Percentiles rank a stretch among this genome's conserved stretches.
phyloP scores from a whole-genome alignment of 1,140 invertebrate species.

The Melanaphis sacchari region DNA sequence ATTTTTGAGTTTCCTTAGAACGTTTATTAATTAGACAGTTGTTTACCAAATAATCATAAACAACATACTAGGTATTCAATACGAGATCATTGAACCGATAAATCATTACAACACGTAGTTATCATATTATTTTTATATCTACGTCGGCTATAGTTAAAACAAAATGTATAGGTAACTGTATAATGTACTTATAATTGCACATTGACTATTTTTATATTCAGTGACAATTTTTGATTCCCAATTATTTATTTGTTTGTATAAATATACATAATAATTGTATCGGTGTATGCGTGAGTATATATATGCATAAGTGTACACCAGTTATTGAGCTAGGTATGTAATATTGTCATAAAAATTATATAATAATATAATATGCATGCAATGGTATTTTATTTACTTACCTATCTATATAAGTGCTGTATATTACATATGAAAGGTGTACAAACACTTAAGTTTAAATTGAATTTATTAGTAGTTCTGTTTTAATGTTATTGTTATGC shows the following conservation, averaged over 20 bases:
- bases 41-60: not conserved
- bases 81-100: conserved; percentile 10
- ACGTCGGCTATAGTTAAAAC: not conserved
- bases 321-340: no score
- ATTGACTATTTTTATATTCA: not conserved
- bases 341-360: no score
- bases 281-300: not conserved
- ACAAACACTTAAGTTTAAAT: no score
- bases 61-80: not conserved
- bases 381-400: no score
- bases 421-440: no score
- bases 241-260: not conserved
- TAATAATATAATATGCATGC: no score
- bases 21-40: not conserved
- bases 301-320: no score
- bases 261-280: not conserved
- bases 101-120: conserved; percentile 7
- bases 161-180: not conserved
- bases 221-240: not conserved
- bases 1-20: not conserved
- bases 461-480: no score
- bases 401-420: no score
- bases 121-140: not conserved
- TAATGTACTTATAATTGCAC: not conserved
- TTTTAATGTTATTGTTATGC: no score